A percentile compares a stretch with the other conserved stretches of the same genome.
These are phyloP conservation scores for Lophius americanus DNA, from an alignment of 2,797 vertebrate genomes.

Conservation along the genomic window DNA sequence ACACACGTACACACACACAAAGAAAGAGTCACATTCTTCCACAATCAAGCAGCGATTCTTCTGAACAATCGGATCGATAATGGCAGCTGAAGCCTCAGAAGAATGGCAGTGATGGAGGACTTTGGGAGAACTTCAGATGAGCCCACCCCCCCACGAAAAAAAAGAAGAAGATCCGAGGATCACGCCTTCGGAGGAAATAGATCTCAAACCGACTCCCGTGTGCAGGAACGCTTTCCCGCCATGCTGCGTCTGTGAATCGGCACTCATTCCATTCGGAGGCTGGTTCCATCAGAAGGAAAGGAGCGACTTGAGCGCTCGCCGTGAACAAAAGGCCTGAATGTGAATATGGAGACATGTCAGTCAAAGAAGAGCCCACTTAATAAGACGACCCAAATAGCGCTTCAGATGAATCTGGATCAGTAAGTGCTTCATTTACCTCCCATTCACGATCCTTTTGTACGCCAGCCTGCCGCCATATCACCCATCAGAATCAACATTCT, in stretches of 20 bases:
- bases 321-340: conserved; percentile 72
- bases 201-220: conserved; percentile 46
- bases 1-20: conserved; percentile 3
- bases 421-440: conserved; percentile 77
- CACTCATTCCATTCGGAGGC: conserved; percentile 60
- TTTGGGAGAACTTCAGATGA: conserved; percentile 51
- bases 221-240: conserved; percentile 12
- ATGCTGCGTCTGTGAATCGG: conserved; percentile 59
- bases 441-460: conserved; percentile 76
- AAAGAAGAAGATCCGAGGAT: conserved; percentile 35
- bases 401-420: conserved; percentile 67
- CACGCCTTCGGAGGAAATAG: conserved; percentile 44
- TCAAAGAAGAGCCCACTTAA: conserved; percentile 69
- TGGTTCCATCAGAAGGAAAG: conserved; percentile 49
- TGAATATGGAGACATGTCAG: conserved; percentile 58
- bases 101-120: conserved; percentile 39
- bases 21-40: conserved; percentile 30
- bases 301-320: conserved; percentile 51
- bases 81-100: conserved; percentile 41
- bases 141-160: not conserved
- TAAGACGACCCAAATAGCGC: conserved; percentile 75
- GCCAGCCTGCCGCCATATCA: conserved; percentile 57
- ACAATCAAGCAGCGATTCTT: conserved; percentile 58
- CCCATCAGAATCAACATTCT: conserved; percentile 68
- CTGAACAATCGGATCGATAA: conserved; percentile 52